Conservation (phyloP, 2,888 invertebrate genomes). For the Caenorhabditis sulstoni region DNA sequence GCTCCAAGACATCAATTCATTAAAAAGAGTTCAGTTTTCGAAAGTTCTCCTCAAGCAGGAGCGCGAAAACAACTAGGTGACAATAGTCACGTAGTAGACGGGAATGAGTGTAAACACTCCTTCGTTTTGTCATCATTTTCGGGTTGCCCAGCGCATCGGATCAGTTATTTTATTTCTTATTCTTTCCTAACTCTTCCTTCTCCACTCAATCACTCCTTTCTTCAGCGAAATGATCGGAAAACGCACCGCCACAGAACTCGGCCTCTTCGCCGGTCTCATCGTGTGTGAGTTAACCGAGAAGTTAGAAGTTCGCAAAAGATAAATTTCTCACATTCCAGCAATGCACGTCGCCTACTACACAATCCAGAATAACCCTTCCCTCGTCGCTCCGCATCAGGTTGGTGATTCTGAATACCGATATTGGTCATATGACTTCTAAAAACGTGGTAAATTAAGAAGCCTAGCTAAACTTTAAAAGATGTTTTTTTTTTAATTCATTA, state of each 20-base stretch:
- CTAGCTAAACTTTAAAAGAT: too few species aligned
- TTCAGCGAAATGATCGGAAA: conserved; percentile 54
- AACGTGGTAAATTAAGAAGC: too few species aligned
- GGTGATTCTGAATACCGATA: too few species aligned
- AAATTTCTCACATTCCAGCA: conserved; percentile 60
- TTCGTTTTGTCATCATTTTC: conserved; percentile 48
- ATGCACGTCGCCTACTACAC: conserved; percentile 77
- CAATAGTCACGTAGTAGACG: conserved; percentile 54
- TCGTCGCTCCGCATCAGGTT: conserved; percentile 67
- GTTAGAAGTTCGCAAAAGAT: not conserved
- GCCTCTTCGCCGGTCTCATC: conserved; percentile 67
- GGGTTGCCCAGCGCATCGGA: not conserved
- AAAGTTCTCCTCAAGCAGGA: not conserved
- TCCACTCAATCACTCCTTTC: not conserved
- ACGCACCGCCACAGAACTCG: conserved; percentile 60
- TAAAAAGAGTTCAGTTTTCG: conserved; percentile 7
- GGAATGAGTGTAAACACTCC: conserved; percentile 35
- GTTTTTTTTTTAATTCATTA: too few species aligned
- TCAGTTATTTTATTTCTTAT: conserved; percentile 7
- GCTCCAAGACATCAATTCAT: too few species aligned
- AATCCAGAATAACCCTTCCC: conserved; percentile 73
- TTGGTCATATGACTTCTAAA: too few species aligned
- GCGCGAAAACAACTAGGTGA: conserved; percentile 4
- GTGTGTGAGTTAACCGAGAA: conserved; percentile 60
- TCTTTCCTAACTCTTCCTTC: not conserved